Percentiles rank a stretch among this genome's conserved stretches.
These are phyloP conservation scores for Limanda limanda DNA, from an alignment of 2,113 vertebrate genomes.

Conservation along the genomic window DNA sequence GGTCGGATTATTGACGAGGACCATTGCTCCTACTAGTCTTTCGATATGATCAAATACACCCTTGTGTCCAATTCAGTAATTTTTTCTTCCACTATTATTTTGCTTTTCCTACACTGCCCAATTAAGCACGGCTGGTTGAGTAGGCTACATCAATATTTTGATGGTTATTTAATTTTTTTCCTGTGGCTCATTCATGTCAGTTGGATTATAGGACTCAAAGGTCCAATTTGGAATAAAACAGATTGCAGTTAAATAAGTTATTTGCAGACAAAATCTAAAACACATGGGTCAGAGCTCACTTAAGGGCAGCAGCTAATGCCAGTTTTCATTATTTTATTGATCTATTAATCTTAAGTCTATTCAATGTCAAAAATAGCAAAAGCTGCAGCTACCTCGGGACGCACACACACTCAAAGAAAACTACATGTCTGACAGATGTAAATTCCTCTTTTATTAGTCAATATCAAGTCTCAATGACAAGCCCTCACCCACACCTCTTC, in stretches of 20 bases:
- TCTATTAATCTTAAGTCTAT: no score
- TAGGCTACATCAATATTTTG: neutral
- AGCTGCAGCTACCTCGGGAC: neutral
- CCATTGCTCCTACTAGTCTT: neutral
- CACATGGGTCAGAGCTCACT: neutral
- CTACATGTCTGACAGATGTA: constrained; percentile 59
- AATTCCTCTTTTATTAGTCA: constrained; percentile 68
- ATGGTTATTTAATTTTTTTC: neutral
- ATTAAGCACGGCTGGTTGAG: neutral
- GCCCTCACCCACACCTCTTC: constrained; percentile 75
- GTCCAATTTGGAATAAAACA: neutral
- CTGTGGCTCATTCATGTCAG: neutral
- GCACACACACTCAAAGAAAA: neutral
- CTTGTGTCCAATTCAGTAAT: neutral
- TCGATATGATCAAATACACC: neutral
- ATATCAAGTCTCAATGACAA: constrained; percentile 64
- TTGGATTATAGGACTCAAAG: neutral
- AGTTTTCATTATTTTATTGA: no score
- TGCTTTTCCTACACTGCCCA: neutral
- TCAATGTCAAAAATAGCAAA: no score
- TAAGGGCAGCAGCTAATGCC: neutral
- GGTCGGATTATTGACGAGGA: neutral
- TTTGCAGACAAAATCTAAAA: neutral
- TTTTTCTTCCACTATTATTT: neutral
- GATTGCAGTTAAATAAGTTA: neutral